Evolutionary conservation across 2,797 vertebrate species (phyloP), one percentile per base, ranked within the genome.

Genomic region (Ceryle rudis): DNA sequence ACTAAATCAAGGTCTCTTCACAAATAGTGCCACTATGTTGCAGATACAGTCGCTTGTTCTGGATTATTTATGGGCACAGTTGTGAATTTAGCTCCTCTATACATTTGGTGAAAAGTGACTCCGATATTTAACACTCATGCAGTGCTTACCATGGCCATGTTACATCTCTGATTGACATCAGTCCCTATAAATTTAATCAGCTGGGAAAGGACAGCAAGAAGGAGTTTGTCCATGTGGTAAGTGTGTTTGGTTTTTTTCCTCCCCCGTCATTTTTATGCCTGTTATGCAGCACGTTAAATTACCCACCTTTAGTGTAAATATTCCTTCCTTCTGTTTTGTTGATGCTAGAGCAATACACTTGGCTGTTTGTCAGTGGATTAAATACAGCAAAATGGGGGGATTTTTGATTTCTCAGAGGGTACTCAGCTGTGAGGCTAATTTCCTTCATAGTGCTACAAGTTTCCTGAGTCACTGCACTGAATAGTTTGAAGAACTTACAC

Each of bases 91-190:
- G 44, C 19, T 94, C n/a, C 80, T 92, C 19, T 86, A 14, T 87
- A 61, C 12, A 21, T 90, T 80, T 85, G 61, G 31, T 51, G 66
- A 69, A 92, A 94, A 94, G 42, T 97, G 81, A 97, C 62, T 94
- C 95, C 9, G 2, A 73, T 87, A 81, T 95, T 97, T 91, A 78
- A 92, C 73, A 90, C 85, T 94, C 73, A 60, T 67, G 61, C 93
- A 99, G 99, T 95, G 99, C 99, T 78, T 99, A 99, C 94, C 99
- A 99, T 66, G 99, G 99, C 70, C 99, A 99, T 67, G 95, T 99
- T 80, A 99, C 99, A 10, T 99, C 99, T 51, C 98, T 99, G 97
- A 99, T 99, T 92, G 99, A 99, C 97, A 99, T 99, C 98, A 99
- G 99, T 95, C 99, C 99, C 4, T 99, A 99, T 92, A 99, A 99